phyloP scores from a whole-genome alignment of 2,797 vertebrate genomes.

The Pangasius krempfi region DNA sequence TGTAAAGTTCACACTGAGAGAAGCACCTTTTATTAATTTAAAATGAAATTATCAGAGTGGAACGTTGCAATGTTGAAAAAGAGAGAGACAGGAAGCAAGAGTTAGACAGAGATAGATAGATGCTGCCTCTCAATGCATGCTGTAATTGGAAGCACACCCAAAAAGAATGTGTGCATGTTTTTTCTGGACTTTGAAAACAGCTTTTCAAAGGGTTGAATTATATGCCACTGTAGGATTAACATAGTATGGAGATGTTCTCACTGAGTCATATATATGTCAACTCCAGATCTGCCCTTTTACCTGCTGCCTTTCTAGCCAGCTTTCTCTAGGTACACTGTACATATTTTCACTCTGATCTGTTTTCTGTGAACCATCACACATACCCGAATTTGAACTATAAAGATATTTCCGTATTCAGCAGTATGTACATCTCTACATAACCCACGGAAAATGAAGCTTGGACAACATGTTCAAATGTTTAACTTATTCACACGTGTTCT shows the following conservation, averaged over 20 bases:
- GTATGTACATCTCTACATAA: not conserved
- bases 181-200: conserved; percentile 40
- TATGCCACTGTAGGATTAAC: conserved; percentile 58
- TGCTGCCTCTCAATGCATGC: not conserved
- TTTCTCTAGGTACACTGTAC: not conserved
- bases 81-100: conserved; percentile 29
- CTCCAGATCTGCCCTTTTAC: conserved; percentile 47
- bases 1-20: conserved; percentile 5
- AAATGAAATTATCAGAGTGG: conserved; percentile 10
- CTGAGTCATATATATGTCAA: conserved; percentile 61
- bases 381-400: not conserved
- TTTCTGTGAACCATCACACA: not conserved
- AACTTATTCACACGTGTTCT: conserved; percentile 1
- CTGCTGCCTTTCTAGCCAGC: not conserved
- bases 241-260: conserved; percentile 40
- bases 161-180: conserved; percentile 58
- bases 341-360: not conserved
- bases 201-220: conserved; percentile 60
- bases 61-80: not conserved
- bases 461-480: conserved; percentile 4
- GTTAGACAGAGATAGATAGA: conserved; percentile 26
- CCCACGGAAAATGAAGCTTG: not conserved
- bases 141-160: conserved; percentile 63
- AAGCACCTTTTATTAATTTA: conserved; percentile 15
- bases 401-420: conserved; percentile 9